Percentiles rank a stretch among this genome's conserved stretches.
Evolutionary conservation across 2,888 invertebrate genomes (phyloP).

Genomic region (Griposia aprilina): DNA sequence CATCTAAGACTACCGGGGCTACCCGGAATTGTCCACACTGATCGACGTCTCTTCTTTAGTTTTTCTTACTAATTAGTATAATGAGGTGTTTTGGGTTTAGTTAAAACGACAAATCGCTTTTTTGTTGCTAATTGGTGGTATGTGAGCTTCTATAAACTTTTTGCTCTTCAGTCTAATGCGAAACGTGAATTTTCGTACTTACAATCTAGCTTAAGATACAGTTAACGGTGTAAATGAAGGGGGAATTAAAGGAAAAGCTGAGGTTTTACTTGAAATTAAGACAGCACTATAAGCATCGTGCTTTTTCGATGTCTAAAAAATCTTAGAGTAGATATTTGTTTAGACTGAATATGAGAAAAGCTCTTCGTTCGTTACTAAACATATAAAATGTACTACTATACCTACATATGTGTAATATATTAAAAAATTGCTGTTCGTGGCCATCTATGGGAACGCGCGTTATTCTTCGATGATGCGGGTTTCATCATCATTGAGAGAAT

Average conservation of each 20-base stretch:
- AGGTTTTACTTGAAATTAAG: conserved; percentile 21
- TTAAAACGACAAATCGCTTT: conserved; percentile 62
- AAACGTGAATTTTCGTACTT: conserved; percentile 50
- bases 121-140: conserved; percentile 73
- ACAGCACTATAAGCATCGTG: background rate
- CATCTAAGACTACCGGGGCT: conserved; percentile 65
- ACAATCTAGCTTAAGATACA: conserved; percentile 38
- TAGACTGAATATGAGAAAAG: background rate
- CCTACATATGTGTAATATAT: background rate
- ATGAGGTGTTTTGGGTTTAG: conserved; percentile 80
- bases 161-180: conserved; percentile 24
- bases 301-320: background rate
- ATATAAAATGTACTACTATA: background rate
- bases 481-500: background rate
- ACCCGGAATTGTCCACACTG: conserved; percentile 81
- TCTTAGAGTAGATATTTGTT: background rate
- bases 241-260: conserved; percentile 26
- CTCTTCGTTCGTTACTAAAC: background rate
- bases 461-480: background rate
- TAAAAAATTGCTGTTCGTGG: background rate
- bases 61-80: conserved; percentile 87
- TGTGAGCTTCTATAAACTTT: conserved; percentile 53
- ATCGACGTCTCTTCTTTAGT: conserved; percentile 80
- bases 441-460: background rate
- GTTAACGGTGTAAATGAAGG: conserved; percentile 51